Evolutionary conservation across 1,140 invertebrate genomes (phyloP).

Genomic region (Cherax destructor): DNA sequence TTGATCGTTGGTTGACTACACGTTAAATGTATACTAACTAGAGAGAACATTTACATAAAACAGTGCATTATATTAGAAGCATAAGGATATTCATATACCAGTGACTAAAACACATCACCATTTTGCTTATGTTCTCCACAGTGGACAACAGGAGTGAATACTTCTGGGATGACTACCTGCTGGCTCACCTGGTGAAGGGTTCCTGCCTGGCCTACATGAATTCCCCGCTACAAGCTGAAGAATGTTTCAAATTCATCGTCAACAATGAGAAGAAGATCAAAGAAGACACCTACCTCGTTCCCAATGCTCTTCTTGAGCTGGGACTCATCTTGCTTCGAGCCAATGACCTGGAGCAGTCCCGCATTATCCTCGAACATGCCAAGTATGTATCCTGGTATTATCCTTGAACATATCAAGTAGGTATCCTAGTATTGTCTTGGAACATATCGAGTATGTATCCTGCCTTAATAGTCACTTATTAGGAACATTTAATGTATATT

Average conservation of each 20-base stretch:
- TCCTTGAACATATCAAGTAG: constrained; percentile 87
- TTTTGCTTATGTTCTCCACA: background rate
- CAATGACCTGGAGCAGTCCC: constrained; percentile 82
- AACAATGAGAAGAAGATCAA: constrained; percentile 86
- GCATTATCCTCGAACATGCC: constrained; percentile 86
- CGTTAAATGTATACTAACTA: too few relatives aligned
- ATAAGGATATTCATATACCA: too few relatives aligned
- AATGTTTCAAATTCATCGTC: constrained; percentile 84
- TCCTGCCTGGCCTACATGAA: constrained; percentile 87
- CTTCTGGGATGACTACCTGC: constrained; percentile 86
- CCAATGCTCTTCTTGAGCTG: constrained; percentile 91
- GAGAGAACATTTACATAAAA: too few relatives aligned
- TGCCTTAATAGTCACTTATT: too few relatives aligned
- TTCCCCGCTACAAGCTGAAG: constrained; percentile 84
- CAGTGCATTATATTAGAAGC: too few relatives aligned
- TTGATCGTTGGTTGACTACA: too few relatives aligned
- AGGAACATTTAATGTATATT: constrained; percentile 87
- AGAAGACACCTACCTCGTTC: constrained; percentile 89
- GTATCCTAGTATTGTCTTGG: constrained; percentile 74
- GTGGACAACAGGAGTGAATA: constrained; percentile 74
- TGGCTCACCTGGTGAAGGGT: constrained; percentile 88
- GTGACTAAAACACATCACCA: too few relatives aligned
- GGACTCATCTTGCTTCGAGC: constrained; percentile 85
- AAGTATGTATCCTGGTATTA: constrained; percentile 80
- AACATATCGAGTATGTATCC: constrained; percentile 86